phyloP scores from a whole-genome alignment of 2,797 vertebrate species.

The Cirrhinus molitorella region DNA sequence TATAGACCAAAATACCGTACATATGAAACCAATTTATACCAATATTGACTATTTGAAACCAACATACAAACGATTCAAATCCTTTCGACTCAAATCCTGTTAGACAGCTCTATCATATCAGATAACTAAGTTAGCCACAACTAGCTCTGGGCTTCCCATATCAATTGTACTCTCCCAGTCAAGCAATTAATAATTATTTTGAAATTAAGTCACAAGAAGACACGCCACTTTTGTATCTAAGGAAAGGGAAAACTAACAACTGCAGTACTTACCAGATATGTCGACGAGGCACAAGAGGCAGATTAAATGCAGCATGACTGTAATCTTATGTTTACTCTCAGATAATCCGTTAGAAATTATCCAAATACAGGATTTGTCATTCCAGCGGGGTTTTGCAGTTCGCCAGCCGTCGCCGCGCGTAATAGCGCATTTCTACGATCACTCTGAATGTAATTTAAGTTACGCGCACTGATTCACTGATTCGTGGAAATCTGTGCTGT shows the following conservation, averaged over 20 bases:
- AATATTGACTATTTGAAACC: background rate
- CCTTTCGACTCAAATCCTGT: background rate
- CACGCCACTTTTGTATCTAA: background rate
- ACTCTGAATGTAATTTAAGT: background rate
- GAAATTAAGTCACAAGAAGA: background rate
- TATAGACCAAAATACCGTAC: background rate
- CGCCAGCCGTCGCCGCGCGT: conserved; percentile 57
- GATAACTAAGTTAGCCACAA: background rate
- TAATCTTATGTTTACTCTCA: conserved; percentile 61
- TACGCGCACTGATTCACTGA: background rate
- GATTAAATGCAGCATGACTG: conserved; percentile 68
- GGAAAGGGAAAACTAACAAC: background rate
- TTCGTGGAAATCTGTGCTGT: conserved; percentile 51
- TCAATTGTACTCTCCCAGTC: background rate
- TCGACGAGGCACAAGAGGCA: conserved; percentile 66
- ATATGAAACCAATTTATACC: no score
- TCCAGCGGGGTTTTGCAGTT: conserved; percentile 44
- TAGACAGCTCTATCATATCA: background rate
- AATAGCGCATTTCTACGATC: conserved; percentile 72
- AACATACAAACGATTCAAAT: background rate
- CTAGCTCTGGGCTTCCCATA: background rate
- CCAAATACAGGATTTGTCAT: conserved; percentile 41
- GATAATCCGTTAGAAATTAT: conserved; percentile 44
- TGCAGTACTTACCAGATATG: conserved; percentile 73
- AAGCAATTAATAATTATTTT: background rate